A percentile compares a stretch with the other conserved stretches of the same genome.
phyloP scores from a whole-genome alignment of 1,140 invertebrate genomes.

The Andricus grossulariae region DNA sequence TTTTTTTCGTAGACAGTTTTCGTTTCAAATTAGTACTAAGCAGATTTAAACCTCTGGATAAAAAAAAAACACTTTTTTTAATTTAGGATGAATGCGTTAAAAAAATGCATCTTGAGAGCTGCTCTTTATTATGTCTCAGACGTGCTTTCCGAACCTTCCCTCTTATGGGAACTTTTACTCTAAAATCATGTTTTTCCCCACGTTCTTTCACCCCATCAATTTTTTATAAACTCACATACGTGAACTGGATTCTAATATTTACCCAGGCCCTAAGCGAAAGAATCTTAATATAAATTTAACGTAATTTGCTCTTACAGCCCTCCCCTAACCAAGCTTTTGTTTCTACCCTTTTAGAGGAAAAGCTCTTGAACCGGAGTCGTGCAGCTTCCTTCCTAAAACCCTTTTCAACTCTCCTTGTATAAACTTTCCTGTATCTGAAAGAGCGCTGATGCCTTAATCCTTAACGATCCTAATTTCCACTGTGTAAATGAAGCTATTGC shows the following conservation, averaged over 20 bases:
- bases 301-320: slow-evolving; percentile 16
- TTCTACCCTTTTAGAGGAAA: slow-evolving; percentile 21
- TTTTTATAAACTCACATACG: background rate
- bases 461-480: slow-evolving; percentile 4
- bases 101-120: too few relatives aligned
- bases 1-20: background rate
- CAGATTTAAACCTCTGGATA: too few relatives aligned
- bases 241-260: background rate
- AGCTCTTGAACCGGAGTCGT: slow-evolving; percentile 6
- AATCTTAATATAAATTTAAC: slow-evolving; percentile 19
- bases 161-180: too few relatives aligned
- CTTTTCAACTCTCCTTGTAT: slow-evolving; percentile 23
- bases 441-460: slow-evolving; percentile 3
- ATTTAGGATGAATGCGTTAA: too few relatives aligned
- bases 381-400: slow-evolving; percentile 25
- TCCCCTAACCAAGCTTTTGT: slow-evolving; percentile 2
- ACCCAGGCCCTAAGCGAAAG: background rate
- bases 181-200: too few relatives aligned
- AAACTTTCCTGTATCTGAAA: slow-evolving; percentile 18
- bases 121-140: too few relatives aligned
- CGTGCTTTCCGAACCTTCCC: too few relatives aligned
- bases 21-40: background rate
- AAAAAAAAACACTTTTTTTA: too few relatives aligned
- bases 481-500: background rate
- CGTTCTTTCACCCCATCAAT: background rate